These are phyloP conservation scores for Poliocrania exsul DNA, from an alignment of 2,797 vertebrate genomes.

Conservation along the genomic window DNA sequence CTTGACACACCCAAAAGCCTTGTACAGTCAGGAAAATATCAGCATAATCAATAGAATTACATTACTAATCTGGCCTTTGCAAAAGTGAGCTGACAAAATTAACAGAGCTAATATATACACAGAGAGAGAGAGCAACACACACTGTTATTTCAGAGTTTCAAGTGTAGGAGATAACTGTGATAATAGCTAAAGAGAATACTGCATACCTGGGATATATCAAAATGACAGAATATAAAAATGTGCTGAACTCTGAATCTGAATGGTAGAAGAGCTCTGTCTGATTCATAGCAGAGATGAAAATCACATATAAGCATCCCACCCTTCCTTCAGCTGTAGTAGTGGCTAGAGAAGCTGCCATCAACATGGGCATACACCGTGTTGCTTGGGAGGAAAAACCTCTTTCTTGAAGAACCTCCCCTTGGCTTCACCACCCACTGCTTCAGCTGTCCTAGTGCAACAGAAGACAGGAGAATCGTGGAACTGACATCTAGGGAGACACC, in stretches of 20 bases:
- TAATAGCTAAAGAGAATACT: constrained; percentile 1
- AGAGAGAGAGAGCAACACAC: background rate
- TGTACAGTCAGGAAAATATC: background rate
- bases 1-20: background rate
- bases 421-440: background rate
- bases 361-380: fast-evolving
- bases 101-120: background rate
- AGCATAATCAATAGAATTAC: background rate
- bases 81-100: background rate
- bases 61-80: background rate
- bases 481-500: background rate
- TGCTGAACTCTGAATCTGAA: background rate
- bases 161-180: background rate
- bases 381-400: background rate
- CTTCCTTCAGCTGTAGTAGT: background rate
- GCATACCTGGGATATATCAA: background rate
- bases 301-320: background rate
- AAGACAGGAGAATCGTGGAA: background rate
- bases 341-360: background rate
- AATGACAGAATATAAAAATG: constrained; percentile 27
- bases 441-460: background rate
- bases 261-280: background rate
- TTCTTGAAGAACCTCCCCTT: background rate
- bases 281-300: background rate
- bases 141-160: background rate